Evolutionary conservation across 2,888 invertebrate species (phyloP), one percentile per base, ranked within the genome.

Genomic region (Tetranychus piercei): DNA sequence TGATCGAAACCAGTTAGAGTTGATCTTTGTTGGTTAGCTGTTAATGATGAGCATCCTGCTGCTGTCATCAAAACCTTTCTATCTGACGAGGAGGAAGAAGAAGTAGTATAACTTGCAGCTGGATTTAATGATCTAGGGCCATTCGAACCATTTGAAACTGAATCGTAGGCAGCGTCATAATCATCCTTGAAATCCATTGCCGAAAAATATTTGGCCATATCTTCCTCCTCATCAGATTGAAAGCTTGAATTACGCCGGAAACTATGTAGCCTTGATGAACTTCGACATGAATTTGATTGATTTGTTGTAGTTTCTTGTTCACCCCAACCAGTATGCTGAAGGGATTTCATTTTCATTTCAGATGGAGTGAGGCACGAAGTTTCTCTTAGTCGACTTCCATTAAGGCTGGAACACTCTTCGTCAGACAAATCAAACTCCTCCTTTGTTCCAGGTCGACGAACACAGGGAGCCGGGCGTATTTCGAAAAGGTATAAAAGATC

Each of bases 401-500:
- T 34, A 34, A 34, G 34, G 5, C 34, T 34, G 34, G 34, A 34
- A 71, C 18, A 18, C 65, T 75, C 73, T 71, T 75, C 75, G 70
- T 75, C 74, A 74, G 23, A 71, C 15, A 75, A 64, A 74, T 77
- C 78, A 43, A 75, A 74, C 20, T 76, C 76, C 23, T 75, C 64
- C 73, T 74, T 77, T 74, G 75, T 75, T 66, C 89, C 90, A 6
- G 91, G 91, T 82, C 89, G 88, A 78, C 92, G 92, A 81, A 78
- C 76, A 69, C 90, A 90, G 82, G 90, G 90, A 67, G 90, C 90
- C 23, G 93, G 92, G 83, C 93, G 91, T 78, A 95, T 91, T 86
- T 95, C 95, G 82, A 94, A 86, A 80, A 91, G 87, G 83, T 92
- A 92, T 84, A 94, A 95, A 80, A 96, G 87, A 84, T 96, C 95